phyloP scores from a whole-genome alignment of 2,888 invertebrate species.

The Blera fallax region DNA sequence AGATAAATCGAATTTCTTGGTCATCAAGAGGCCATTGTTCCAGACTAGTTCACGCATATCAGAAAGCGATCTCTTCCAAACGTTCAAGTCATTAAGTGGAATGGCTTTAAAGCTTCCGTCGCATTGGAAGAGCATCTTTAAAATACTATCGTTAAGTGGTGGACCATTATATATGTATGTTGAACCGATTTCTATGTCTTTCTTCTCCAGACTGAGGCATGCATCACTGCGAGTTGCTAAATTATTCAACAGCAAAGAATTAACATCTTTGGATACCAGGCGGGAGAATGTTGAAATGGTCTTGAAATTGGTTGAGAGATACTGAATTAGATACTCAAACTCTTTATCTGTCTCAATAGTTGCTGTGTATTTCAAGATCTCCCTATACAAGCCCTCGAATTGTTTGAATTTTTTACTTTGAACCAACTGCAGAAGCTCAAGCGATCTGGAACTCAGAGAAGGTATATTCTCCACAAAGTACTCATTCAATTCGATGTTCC shows the following conservation, averaged over 20 bases:
- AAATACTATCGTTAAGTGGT: constrained; percentile 75
- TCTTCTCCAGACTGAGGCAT: constrained; percentile 39
- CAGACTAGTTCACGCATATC: constrained; percentile 83
- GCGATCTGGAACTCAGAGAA: constrained; percentile 74
- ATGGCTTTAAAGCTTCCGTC: constrained; percentile 78
- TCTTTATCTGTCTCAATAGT: constrained; percentile 43
- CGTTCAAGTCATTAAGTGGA: constrained; percentile 77
- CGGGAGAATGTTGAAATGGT: constrained; percentile 76
- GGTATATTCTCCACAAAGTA: constrained; percentile 75
- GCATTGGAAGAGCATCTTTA: constrained; percentile 75
- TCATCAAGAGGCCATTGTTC: constrained; percentile 80
- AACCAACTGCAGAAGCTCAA: constrained; percentile 75
- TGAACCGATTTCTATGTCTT: constrained; percentile 74
- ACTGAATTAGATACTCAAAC: constrained; percentile 73
- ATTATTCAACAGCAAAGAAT: constrained; percentile 76
- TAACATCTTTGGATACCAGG: constrained; percentile 65
- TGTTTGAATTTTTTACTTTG: constrained; percentile 70
- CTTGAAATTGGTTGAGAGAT: constrained; percentile 76
- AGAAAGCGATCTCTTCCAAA: constrained; percentile 77
- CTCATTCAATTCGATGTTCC: constrained; percentile 73
- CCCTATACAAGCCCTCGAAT: constrained; percentile 72
- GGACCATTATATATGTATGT: constrained; percentile 77
- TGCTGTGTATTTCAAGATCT: constrained; percentile 62
- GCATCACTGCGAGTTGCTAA: constrained; percentile 75
- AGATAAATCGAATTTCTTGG: constrained; percentile 64